Percentiles rank a stretch among this genome's conserved stretches.
phyloP scores from a whole-genome alignment of 2,113 vertebrate species.

The Ptychochromis oligacanthus region DNA sequence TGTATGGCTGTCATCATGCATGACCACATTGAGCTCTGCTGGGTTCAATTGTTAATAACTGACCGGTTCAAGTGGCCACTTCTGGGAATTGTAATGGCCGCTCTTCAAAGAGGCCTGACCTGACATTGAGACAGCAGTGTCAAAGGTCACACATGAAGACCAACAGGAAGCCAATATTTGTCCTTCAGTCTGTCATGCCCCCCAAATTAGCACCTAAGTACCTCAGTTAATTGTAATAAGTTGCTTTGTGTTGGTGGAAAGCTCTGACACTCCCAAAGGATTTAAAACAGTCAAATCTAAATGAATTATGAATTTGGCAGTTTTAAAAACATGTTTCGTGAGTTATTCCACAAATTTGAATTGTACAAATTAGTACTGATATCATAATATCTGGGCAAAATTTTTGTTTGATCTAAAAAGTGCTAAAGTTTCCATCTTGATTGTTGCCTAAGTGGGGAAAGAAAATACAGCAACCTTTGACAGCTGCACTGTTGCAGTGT shows the following conservation, averaged over 20 bases:
- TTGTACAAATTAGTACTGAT: not conserved
- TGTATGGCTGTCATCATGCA: slow-evolving; percentile 12
- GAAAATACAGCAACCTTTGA: not conserved
- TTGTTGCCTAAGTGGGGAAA: not conserved
- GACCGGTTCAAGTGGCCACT: slow-evolving; percentile 74
- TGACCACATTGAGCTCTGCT: slow-evolving; percentile 22
- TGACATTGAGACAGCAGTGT: slow-evolving; percentile 49
- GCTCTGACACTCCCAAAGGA: rapidly evolving
- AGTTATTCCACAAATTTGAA: not conserved
- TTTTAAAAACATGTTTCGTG: not conserved
- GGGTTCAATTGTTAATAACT: slow-evolving; percentile 58
- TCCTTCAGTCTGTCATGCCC: slow-evolving; percentile 34
- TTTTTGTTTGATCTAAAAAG: not conserved
- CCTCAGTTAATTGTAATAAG: not conserved
- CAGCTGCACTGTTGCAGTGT: not conserved
- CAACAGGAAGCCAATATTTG: slow-evolving; percentile 57
- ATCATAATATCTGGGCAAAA: not conserved
- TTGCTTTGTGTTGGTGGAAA: not conserved
- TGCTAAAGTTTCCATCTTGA: not conserved
- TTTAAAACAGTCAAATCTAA: not conserved
- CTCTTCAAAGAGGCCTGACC: slow-evolving; percentile 68
- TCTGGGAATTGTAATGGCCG: slow-evolving; percentile 70
- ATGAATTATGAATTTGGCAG: rapidly evolving
- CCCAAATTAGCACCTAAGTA: slow-evolving; percentile 29
- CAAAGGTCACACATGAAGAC: slow-evolving; percentile 69